Percentiles rank a stretch among this genome's conserved stretches.
These are phyloP conservation scores for Drosophila arizonae DNA, from an alignment of 1,140 invertebrate genomes.

Conservation along the genomic window DNA sequence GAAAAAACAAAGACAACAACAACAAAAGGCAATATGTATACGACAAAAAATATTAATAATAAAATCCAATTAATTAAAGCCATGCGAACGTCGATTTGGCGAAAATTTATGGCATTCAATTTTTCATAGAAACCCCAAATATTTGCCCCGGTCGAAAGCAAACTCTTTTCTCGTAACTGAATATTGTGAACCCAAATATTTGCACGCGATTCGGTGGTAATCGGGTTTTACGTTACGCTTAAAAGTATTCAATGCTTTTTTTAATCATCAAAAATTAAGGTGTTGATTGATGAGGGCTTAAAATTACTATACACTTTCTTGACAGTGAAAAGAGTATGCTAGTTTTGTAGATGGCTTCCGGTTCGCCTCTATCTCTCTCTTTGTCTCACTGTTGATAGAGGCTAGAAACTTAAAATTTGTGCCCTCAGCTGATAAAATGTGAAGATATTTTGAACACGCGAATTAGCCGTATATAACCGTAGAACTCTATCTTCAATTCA, in stretches of 20 bases:
- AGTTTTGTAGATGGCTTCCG: too few relatives aligned
- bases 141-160: constrained; percentile 49
- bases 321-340: too few relatives aligned
- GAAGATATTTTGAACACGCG: too few relatives aligned
- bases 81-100: constrained; percentile 60
- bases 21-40: not conserved
- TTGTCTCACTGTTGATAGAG: too few relatives aligned
- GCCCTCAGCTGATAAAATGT: too few relatives aligned
- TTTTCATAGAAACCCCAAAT: constrained; percentile 66
- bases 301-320: too few relatives aligned
- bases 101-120: constrained; percentile 66
- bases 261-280: not conserved
- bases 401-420: too few relatives aligned
- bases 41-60: constrained; percentile 2
- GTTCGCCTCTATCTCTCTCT: too few relatives aligned
- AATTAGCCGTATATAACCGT: too few relatives aligned
- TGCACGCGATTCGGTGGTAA: constrained; percentile 14
- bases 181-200: constrained; percentile 63
- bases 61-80: constrained; percentile 61
- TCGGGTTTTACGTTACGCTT: not conserved
- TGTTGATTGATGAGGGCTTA: not conserved
- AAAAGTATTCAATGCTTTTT: constrained; percentile 38
- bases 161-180: constrained; percentile 32
- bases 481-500: too few relatives aligned
- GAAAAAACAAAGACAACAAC: constrained; percentile 13